Conservation (phyloP, 2,113 vertebrate genomes). For the Elephas maximus region DNA sequence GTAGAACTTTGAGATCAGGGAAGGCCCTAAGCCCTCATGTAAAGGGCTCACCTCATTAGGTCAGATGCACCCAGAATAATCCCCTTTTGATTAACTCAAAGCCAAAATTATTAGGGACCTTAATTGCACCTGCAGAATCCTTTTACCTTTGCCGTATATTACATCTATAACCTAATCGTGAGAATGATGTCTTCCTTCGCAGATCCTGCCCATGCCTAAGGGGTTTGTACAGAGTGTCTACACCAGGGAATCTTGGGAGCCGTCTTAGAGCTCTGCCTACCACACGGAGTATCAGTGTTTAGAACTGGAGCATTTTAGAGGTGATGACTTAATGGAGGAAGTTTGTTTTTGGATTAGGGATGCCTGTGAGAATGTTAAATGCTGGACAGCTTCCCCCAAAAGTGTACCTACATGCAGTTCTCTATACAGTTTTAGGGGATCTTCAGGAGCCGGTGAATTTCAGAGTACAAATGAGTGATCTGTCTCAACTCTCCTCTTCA, state of each 20-base stretch:
- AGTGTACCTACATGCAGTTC: neutral
- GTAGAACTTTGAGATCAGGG: constrained; percentile 18
- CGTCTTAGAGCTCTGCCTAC: neutral
- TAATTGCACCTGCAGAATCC: constrained; percentile 42
- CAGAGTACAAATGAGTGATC: neutral
- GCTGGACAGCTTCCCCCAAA: neutral
- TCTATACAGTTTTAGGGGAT: neutral
- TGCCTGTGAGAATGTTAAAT: neutral
- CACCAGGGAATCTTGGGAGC: neutral
- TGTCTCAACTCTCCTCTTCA: neutral
- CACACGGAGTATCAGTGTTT: neutral
- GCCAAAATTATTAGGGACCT: neutral
- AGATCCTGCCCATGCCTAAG: neutral
- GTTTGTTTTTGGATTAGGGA: neutral
- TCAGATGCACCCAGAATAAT: neutral
- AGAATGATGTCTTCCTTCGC: neutral
- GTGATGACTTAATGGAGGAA: neutral
- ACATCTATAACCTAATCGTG: neutral
- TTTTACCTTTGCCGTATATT: neutral
- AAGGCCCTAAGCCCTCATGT: neutral
- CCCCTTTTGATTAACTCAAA: constrained; percentile 37
- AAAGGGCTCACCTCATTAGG: neutral
- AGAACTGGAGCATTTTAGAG: neutral
- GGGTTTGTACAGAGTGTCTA: neutral
- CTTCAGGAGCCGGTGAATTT: neutral